Base-by-base conservation (phyloP, 2,888 invertebrate genomes). In the Scaptomyza cyrtandrae region DNA sequence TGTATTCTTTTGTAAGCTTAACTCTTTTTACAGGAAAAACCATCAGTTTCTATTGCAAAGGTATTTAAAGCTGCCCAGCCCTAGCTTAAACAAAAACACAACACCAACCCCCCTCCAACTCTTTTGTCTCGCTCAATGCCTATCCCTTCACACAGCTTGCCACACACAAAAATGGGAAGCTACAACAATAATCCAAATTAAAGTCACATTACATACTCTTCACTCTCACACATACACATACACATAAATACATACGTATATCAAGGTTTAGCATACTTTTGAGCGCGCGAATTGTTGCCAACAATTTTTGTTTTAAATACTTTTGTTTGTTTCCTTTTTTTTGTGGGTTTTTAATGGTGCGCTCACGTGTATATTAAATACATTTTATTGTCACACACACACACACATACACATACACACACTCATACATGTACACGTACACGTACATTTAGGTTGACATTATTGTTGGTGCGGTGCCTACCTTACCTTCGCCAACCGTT, bases 21-120 rank as follows among this genome's bases (percentile, higher is more conserved):
- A 80, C 86, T 90, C 83, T 90, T 85, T 79, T 90, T 89, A 72
- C 89, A 90, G 90, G 90, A 89, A 90, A 86, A 90, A 90, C 78
- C 89, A 90, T 87, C 90, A 89, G 75, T 89, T 89, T 89, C 78
- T 88, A 74, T 89, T 89, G 77, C 87, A 80, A 83, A 89, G 90
- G 90, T 89, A 89, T 88, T 89, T 90, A 86, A 85, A 80, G 79
- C 86, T 88, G 87, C 89, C 82, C 82, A 46, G 6, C 35, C 49
- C 43, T 19, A 45, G 52, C 52, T 45, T 50, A 63, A 63, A 19
- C 41, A 10, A 29, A 24, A 33, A 14, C 37, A 14, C 7, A 3
- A 37, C 24, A 27, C 10, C 41, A 3, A 50, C 49, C 29, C 24
- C 39, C 33, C 14, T n/a, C 7, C 39, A 3, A 5, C 39, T 31